phyloP scores from a whole-genome alignment of 1,140 invertebrate genomes.

The Odontomachus brunneus region DNA sequence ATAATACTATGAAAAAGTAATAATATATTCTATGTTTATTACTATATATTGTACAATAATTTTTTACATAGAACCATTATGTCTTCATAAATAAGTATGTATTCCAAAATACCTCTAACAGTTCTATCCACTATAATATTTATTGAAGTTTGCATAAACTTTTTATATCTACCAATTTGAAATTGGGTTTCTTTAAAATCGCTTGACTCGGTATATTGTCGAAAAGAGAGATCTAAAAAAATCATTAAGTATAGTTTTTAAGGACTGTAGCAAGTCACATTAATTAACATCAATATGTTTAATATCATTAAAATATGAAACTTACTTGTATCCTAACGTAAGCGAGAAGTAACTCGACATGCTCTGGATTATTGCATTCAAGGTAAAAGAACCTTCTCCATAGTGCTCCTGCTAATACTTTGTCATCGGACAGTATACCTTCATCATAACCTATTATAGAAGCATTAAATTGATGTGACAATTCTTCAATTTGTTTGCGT shows the following conservation, averaged over 20 bases:
- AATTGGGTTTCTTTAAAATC: conserved; percentile 79
- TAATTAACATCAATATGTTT: conserved; percentile 71
- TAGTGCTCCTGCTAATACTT: conserved; percentile 91
- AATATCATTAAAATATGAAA: conserved; percentile 55
- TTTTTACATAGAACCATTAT: neutral
- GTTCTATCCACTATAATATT: neutral
- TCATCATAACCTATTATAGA: conserved; percentile 94
- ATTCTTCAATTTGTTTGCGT: conserved; percentile 86
- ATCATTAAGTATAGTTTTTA: neutral
- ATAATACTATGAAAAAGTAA: neutral
- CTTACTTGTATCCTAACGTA: conserved; percentile 91
- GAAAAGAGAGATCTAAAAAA: conserved; percentile 78
- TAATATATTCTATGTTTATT: conserved; percentile 12
- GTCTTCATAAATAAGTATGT: conserved; percentile 46
- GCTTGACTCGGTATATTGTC: conserved; percentile 82
- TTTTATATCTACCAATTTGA: conserved; percentile 79
- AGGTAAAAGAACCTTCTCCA: conserved; percentile 92
- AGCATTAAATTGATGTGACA: conserved; percentile 93
- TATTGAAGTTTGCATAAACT: conserved; percentile 11
- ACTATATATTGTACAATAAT: conserved; percentile 31
- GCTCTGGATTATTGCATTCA: conserved; percentile 87
- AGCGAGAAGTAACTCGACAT: conserved; percentile 89
- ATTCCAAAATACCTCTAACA: neutral
- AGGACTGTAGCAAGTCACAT: conserved; percentile 72
- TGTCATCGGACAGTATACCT: conserved; percentile 91